Percentiles rank a stretch among this genome's conserved stretches.
phyloP scores from a whole-genome alignment of 2,888 invertebrate species.

The Germaria angustata region DNA sequence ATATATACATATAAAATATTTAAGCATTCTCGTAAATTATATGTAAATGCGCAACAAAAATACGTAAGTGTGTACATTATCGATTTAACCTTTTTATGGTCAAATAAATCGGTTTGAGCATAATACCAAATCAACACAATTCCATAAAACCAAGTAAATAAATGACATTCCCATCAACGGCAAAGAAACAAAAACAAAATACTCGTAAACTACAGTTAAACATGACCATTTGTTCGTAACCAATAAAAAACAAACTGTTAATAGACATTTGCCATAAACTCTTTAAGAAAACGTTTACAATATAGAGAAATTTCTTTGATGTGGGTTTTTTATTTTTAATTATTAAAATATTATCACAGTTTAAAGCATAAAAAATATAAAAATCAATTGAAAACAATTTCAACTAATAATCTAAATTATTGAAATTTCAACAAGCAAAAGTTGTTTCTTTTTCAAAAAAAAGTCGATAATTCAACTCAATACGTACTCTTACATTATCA shows the following conservation, averaged over 20 bases:
- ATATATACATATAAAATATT: slow-evolving; percentile 10
- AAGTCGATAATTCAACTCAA: too few species aligned
- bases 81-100: slow-evolving; percentile 52
- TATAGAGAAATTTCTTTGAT: not conserved
- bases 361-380: too few species aligned
- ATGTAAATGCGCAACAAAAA: not conserved
- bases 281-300: not conserved
- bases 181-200: not conserved
- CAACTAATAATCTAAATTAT: too few species aligned
- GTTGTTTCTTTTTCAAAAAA: too few species aligned
- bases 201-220: not conserved
- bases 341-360: too few species aligned
- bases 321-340: too few species aligned
- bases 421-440: too few species aligned
- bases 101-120: slow-evolving; percentile 28
- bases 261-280: slow-evolving; percentile 6
- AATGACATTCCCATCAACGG: not conserved
- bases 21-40: not conserved
- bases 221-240: slow-evolving; percentile 5
- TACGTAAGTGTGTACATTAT: not conserved
- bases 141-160: not conserved
- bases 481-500: too few species aligned
- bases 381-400: too few species aligned
- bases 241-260: not conserved
- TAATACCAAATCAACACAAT: not conserved